Evolutionary conservation across 2,113 vertebrate genomes (phyloP).

Genomic region (Eulacestoma nigropectus): DNA sequence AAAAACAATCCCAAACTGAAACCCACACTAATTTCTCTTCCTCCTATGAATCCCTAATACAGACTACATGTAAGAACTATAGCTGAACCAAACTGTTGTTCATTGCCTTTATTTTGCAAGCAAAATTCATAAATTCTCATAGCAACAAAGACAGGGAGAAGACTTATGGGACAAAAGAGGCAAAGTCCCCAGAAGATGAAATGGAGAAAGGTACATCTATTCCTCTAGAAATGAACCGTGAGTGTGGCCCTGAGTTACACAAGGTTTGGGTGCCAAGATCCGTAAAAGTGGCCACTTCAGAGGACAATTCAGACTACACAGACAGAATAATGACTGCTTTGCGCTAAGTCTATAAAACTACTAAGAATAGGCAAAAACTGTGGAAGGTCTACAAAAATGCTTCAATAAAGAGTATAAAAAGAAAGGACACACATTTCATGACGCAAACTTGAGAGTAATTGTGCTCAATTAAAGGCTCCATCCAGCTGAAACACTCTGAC

Average conservation of each 20-base stretch:
- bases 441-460: neutral
- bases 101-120: neutral
- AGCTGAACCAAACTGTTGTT: neutral
- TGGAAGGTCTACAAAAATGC: neutral
- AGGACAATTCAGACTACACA: neutral
- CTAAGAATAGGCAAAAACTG: neutral
- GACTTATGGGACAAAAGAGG: neutral
- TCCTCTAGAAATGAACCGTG: neutral
- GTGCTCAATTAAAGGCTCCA: neutral
- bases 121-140: neutral
- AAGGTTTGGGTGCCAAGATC: neutral
- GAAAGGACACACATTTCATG: neutral
- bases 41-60: neutral
- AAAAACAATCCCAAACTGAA: neutral
- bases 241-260: neutral
- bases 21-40: neutral
- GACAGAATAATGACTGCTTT: conserved; percentile 20
- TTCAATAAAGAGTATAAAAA: neutral
- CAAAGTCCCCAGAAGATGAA: neutral
- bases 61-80: neutral
- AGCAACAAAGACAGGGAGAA: neutral
- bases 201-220: neutral
- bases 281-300: neutral
- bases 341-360: neutral
- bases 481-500: neutral